These are phyloP conservation scores for Lepidocolaptes lacrymiger DNA, from an alignment of 2,797 vertebrate species.

Conservation along the genomic window DNA sequence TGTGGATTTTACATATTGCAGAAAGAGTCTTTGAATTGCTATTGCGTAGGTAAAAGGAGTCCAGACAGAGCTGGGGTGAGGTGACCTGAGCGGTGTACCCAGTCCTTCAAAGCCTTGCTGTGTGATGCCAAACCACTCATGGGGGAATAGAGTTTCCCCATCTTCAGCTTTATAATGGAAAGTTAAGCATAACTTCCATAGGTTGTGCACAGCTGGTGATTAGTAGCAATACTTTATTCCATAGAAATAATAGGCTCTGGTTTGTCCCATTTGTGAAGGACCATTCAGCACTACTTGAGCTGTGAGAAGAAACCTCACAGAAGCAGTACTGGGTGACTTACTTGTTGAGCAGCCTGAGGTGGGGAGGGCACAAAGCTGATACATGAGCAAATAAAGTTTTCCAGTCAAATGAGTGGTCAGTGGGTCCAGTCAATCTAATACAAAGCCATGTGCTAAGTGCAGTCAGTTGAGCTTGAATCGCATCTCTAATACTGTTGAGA, in stretches of 20 bases:
- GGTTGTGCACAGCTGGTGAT: background rate
- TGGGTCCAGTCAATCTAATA: background rate
- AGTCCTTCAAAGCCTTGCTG: background rate
- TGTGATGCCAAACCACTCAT: fast-evolving
- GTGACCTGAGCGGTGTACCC: background rate
- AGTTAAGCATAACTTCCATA: background rate
- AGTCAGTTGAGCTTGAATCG: background rate
- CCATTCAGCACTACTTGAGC: background rate
- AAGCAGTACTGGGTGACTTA: background rate
- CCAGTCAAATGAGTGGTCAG: background rate
- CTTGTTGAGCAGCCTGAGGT: background rate
- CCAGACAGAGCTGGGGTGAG: background rate
- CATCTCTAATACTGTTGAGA: background rate
- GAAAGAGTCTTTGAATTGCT: background rate
- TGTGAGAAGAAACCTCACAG: background rate
- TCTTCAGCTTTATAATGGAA: background rate
- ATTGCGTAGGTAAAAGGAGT: background rate
- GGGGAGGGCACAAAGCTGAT: background rate
- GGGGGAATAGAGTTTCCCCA: no score
- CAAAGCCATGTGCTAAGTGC: background rate
- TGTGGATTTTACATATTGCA: background rate
- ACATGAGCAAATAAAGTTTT: background rate
- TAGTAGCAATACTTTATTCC: background rate
- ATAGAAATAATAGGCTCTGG: background rate
- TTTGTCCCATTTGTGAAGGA: background rate